A percentile compares a stretch with the other conserved stretches of the same genome.
Conservation (phyloP, 2,888 invertebrate genomes). For the Agrotis puta region DNA sequence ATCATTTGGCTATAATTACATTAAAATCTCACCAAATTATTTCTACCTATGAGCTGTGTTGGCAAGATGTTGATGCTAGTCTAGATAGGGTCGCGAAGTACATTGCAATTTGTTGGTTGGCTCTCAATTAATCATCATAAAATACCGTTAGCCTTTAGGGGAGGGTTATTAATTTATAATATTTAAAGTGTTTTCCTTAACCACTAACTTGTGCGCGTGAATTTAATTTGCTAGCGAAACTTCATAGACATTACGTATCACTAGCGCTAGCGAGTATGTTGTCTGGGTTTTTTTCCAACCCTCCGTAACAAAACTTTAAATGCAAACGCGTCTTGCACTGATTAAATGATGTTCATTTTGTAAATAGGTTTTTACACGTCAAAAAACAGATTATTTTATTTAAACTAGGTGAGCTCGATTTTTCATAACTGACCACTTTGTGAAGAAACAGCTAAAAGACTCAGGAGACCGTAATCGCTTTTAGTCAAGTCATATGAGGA, state of each 20-base stretch:
- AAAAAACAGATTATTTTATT: no score
- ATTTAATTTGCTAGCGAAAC: background rate
- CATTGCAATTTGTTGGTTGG: background rate
- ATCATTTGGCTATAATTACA: conserved; percentile 63
- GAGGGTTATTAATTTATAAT: background rate
- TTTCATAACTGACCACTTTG: no score
- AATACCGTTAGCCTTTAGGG: background rate
- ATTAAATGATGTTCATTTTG: no score
- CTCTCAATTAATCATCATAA: background rate
- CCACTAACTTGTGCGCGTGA: background rate
- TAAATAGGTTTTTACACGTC: no score
- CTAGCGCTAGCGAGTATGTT: background rate
- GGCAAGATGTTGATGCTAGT: conserved; percentile 36
- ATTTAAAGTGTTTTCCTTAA: background rate
- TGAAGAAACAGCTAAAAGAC: no score
- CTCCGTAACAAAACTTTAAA: background rate
- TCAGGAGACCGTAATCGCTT: no score
- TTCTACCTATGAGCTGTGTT: conserved; percentile 16
- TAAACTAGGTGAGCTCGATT: no score
- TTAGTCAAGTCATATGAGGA: no score
- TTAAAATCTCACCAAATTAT: conserved; percentile 24
- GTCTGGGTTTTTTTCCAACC: background rate
- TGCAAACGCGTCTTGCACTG: background rate
- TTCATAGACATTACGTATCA: background rate
- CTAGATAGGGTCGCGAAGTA: conserved; percentile 19